Conservation (phyloP, 2,113 vertebrate species). For the Corynorhinus townsendii region DNA sequence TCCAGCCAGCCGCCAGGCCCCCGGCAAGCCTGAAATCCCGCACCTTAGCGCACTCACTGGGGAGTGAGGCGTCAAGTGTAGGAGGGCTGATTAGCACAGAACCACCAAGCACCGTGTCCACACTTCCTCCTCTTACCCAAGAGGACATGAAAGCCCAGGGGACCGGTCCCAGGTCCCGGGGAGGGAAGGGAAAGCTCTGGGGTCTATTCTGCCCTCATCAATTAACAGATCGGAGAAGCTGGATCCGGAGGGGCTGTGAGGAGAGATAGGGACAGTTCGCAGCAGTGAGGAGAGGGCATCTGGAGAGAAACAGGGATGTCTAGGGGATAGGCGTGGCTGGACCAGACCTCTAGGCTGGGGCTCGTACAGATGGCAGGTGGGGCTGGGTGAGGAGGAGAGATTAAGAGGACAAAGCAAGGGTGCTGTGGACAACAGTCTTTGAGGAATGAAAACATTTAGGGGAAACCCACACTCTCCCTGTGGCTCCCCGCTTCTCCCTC, state of each 20-base stretch:
- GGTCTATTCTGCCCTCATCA: constrained; percentile 28
- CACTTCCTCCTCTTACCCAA: background rate
- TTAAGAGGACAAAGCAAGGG: background rate
- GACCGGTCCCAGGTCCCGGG: background rate
- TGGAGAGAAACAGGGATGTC: background rate
- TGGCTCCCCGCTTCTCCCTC: background rate
- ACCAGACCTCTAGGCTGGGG: background rate
- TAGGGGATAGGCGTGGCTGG: background rate
- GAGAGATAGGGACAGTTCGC: background rate
- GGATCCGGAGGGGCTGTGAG: background rate
- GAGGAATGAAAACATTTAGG: background rate
- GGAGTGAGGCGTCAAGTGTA: background rate
- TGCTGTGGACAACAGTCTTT: background rate
- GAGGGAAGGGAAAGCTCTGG: background rate
- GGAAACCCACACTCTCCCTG: background rate
- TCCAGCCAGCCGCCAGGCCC: background rate
- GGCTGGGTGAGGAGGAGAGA: background rate
- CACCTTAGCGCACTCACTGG: too few relatives aligned
- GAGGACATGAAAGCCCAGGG: background rate
- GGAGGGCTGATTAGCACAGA: background rate
- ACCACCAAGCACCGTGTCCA: too few relatives aligned
- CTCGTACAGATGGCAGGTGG: background rate
- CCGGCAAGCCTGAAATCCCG: background rate
- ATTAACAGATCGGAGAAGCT: constrained; percentile 48
- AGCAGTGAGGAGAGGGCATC: background rate